Base-by-base conservation (phyloP, 2,888 invertebrate genomes). In the Euphydryas editha region DNA sequence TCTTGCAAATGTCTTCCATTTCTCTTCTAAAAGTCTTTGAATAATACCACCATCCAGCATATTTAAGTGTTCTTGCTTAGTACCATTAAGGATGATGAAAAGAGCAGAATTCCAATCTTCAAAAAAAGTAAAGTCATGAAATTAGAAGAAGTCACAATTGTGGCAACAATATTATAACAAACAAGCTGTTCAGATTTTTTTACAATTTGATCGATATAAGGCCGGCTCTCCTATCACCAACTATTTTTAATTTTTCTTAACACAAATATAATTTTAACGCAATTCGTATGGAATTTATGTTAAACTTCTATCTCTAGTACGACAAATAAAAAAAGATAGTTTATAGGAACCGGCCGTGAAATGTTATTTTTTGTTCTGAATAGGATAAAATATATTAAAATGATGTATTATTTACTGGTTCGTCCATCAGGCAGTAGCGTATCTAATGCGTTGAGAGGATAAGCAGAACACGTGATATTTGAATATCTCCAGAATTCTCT, bases 1-100 rank as follows among this genome's bases (percentile, higher is more conserved):
- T 91, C 97, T 95, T 30, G 99, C 99, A 93, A 98, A 99, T 0
- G 99, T 98, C 88, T 99, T 99, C 99, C 99, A 99, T 87, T 99
- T 99, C 88, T 99, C 99, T 86, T 99, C 99, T 18, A 99, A 94
- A 58, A 99, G 92, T 78, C 98, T 95, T 84, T 99, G 98, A 80
- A 99, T 99, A 65, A 99, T 99, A 37, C 99, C 99, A 57, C 99
- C 99, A 82, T 99, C 99, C 78, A 99, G 93, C 99, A 99, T 99
- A 84, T 99, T 98, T 82, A 99, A 94, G 94, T 99, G 99, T 79
- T 98, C 99, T 80, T 98, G 97, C 82, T 99, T 99, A 11, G 98
- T 98, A 63, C 99, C 99, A 83, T 99, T 99, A 70, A 99, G 93
- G 78, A 99, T 99, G 73, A 99, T 99, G 88, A 99, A 99, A 62